Percentiles rank a stretch among this genome's conserved stretches.
phyloP scores from a whole-genome alignment of 1,140 invertebrate species.

The Drosophila elegans region DNA sequence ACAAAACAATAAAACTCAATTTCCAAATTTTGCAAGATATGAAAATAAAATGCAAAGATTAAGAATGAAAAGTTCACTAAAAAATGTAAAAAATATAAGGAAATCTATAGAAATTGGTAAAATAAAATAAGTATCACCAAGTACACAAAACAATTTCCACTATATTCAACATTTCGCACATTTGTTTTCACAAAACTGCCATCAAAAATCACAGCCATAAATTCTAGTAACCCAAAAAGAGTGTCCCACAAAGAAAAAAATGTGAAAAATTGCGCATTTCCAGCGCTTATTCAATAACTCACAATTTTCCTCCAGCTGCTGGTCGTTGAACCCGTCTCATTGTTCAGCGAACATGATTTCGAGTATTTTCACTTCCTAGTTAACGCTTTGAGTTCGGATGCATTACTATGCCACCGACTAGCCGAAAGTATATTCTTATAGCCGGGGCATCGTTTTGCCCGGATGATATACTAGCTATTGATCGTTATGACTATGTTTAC shows the following conservation, averaged over 20 bases:
- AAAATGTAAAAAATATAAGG: background rate
- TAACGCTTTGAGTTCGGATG: constrained; percentile 19
- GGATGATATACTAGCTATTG: constrained; percentile 37
- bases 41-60: background rate
- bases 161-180: background rate
- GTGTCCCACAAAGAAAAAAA: constrained; percentile 13
- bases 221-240: background rate
- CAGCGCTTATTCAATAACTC: constrained; percentile 7
- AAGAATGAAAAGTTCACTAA: too few species aligned
- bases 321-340: constrained; percentile 26
- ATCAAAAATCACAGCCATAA: background rate
- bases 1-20: too few species aligned
- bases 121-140: background rate
- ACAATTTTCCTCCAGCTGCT: constrained; percentile 32
- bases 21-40: too few species aligned
- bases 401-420: constrained; percentile 21
- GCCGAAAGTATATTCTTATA: constrained; percentile 16
- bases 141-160: background rate
- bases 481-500: constrained; percentile 48
- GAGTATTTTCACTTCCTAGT: constrained; percentile 31
- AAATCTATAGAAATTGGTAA: background rate
- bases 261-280: constrained; percentile 5
- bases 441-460: constrained; percentile 14
- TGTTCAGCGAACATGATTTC: constrained; percentile 1
- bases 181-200: background rate